phyloP scores from a whole-genome alignment of 2,113 vertebrate species.

The Chauna torquata region DNA sequence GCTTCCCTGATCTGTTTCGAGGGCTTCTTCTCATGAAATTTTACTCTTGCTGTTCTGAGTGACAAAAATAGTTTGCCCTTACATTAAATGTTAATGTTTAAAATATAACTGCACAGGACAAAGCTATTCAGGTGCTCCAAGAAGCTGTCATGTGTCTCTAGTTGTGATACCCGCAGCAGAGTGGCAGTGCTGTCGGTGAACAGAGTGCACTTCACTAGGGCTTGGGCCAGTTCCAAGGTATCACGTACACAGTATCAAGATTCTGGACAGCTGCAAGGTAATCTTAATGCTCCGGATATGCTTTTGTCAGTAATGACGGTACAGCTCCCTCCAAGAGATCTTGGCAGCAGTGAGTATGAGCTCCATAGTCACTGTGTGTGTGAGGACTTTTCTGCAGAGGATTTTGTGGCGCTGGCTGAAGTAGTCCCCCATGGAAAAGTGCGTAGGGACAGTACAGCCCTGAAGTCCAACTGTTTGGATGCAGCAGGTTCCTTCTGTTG shows the following conservation, averaged over 20 bases:
- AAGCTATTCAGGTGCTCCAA: background rate
- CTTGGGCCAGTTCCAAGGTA: no score
- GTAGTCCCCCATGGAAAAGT: background rate
- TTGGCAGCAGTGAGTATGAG: background rate
- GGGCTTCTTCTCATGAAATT: background rate
- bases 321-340: background rate
- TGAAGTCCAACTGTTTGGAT: background rate
- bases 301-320: background rate
- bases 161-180: background rate
- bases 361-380: background rate
- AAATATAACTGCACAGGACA: background rate
- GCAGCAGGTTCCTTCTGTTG: background rate
- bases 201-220: background rate
- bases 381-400: background rate
- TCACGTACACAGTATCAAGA: accelerated
- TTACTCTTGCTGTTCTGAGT: background rate
- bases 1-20: background rate
- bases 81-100: background rate
- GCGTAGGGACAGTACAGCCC: background rate
- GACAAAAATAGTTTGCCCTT: background rate
- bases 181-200: background rate
- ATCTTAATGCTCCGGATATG: background rate
- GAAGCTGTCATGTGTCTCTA: background rate
- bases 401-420: background rate
- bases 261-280: background rate